Evolutionary conservation across 1,140 invertebrate species (phyloP), one percentile per base, ranked within the genome.

Genomic region (Zophobas morio): DNA sequence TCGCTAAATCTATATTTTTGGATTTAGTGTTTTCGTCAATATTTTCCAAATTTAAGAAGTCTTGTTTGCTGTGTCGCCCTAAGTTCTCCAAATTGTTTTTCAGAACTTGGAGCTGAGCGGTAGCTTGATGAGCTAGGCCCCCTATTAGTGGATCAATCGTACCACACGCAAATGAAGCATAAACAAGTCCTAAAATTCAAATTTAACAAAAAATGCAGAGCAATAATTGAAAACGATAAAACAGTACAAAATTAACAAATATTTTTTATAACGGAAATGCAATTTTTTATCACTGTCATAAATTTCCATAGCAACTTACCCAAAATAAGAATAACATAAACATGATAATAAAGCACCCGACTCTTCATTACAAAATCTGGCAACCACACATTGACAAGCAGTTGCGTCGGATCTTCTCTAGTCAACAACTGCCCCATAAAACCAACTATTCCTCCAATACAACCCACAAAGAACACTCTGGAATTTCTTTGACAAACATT

Each of bases 81-180:
- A 81, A 33, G 39, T 79, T n/a, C 3, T 56, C 4, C 0, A 85
- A 70, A 56, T 80, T 83, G 56, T 83, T 75, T 66, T 80, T 82
- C 33, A 83, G 71, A 6, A 85, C 80, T 78, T 84, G 57, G 35
- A 84, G 78, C 78, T 85, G 82, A 33, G 32, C 34, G n/a, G 66
- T 35, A 20, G 66, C 66, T 32, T 70, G 66, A 47, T 34, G 47
- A 47, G n/a, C 1, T 39, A 70, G 20, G 1, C 66, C 56, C 0
- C 56, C 56, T 37, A 60, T 60, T 37, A 60, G 0, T 1, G 47
- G 5, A 20, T 49, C 47, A 49, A 49, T 49, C 32, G 47, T 49
- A 20, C 47, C 47, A 49, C 47, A 34, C 0, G 53, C 53, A 56
- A 56, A 56, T 32, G 1, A 8, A 3, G 53, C n/a, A 56, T 56